Evolutionary conservation across 2,888 invertebrate genomes (phyloP), one percentile per base, ranked within the genome.

Genomic region (Drosophila affinis): DNA sequence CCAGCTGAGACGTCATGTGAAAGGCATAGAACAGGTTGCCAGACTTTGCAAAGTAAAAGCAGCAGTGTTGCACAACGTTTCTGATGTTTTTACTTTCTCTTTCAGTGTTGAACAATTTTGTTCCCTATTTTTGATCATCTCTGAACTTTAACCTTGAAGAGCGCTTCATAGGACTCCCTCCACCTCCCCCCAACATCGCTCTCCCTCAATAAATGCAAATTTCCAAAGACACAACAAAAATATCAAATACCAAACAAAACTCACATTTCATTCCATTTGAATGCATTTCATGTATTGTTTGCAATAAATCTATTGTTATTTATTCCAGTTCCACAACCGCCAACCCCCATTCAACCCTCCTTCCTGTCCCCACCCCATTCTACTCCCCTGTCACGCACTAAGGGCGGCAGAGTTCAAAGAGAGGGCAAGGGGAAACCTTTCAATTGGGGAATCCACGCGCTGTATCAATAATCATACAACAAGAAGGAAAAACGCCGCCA

Each of bases 301-400:
- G 87, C 75, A 70, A 87, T 86, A 88, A 86, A 88, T 88, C 86
- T 77, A 85, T 83, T 85, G 87, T 85, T 83, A 77, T 87, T 84
- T 78, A 76, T 69, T 54, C 52, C 53, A 24, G 9, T 14, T n/a
- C 39, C 24, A 44, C n/a, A n/a, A n/a, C 24, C 24, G 4, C 24
- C n/a, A n/a, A 39, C 39, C 39, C 55, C 49, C 29, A 47, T 21
- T 21, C 21, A 34, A 45, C 24, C 48, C 45, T 39, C 45, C 51
- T 64, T 64, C 49, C 49, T 18, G 51, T 39, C 6, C 62, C n/a
- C 57, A 4, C 34, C 3, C 9, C 9, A 29, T 12, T 34, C 34
- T 34, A 12, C 39, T 6, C 3, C 14, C 2, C n/a, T 44, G 63
- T 44, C 49, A 39, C 39, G 39, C 39, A 39, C 39, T 18, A 34